Evolutionary conservation across 2,888 invertebrate genomes (phyloP).

Genomic region (Heliconius cydno): DNA sequence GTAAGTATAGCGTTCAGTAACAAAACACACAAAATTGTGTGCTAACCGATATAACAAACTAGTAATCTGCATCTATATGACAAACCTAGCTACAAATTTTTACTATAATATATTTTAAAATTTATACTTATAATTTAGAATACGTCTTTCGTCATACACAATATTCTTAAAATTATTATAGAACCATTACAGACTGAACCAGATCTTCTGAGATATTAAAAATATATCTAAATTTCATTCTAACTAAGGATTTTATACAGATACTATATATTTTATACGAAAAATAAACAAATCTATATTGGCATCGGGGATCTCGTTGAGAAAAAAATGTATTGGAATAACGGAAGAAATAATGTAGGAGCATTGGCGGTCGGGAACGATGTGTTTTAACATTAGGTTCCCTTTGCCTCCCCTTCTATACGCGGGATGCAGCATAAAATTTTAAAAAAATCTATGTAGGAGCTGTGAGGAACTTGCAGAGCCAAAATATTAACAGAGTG

Average conservation of each 20-base stretch:
- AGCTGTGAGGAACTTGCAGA: slow-evolving; percentile 18
- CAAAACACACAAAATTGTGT: slow-evolving; percentile 13
- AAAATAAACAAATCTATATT: slow-evolving; percentile 4
- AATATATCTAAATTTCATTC: slow-evolving; percentile 10
- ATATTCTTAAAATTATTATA: slow-evolving; percentile 20
- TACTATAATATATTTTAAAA: slow-evolving; percentile 22
- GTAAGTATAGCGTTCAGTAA: neutral
- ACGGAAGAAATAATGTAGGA: neutral
- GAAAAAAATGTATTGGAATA: neutral
- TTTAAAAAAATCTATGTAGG: neutral
- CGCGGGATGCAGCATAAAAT: neutral
- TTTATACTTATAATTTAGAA: slow-evolving; percentile 25
- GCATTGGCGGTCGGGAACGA: neutral
- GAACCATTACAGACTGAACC: slow-evolving; percentile 6
- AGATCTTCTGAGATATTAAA: slow-evolving; percentile 7
- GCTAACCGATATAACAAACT: slow-evolving; percentile 24
- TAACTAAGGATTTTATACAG: slow-evolving; percentile 2
- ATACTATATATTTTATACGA: neutral
- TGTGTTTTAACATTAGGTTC: too few relatives aligned
- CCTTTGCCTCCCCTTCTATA: neutral
- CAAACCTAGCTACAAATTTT: slow-evolving; percentile 31
- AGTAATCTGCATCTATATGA: slow-evolving; percentile 30
- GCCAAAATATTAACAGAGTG: neutral
- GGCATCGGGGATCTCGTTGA: neutral
- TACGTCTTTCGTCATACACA: slow-evolving; percentile 27